Conservation (phyloP, 1,140 invertebrate species). For the Drosophila subpulchrella region DNA sequence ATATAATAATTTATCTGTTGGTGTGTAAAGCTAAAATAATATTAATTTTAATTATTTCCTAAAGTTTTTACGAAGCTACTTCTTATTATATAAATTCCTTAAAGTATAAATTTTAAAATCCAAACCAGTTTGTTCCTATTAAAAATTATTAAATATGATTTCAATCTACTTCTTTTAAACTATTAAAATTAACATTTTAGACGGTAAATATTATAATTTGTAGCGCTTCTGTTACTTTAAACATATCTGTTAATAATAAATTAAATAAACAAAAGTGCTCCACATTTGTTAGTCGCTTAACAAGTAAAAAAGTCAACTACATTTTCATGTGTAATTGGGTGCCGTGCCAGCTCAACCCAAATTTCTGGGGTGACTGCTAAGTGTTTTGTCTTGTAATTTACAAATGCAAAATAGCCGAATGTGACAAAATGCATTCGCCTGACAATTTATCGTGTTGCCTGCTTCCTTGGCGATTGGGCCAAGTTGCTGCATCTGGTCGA, state of each 20-base stretch:
- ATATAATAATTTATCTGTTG: background rate
- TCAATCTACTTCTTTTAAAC: too few relatives aligned
- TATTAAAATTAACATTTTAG: background rate
- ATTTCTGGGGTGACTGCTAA: slow-evolving; percentile 53
- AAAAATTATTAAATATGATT: too few relatives aligned
- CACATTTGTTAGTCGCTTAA: slow-evolving; percentile 16
- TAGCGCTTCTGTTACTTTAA: background rate
- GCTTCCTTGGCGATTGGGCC: slow-evolving; percentile 51
- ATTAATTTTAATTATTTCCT: background rate
- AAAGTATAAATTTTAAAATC: too few relatives aligned
- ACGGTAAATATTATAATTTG: background rate
- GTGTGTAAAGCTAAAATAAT: background rate
- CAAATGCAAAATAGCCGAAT: slow-evolving; percentile 72
- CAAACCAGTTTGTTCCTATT: too few relatives aligned
- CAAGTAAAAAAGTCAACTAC: slow-evolving; percentile 32
- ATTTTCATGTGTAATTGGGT: slow-evolving; percentile 57
- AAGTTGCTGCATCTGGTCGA: slow-evolving; percentile 9
- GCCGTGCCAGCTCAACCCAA: slow-evolving; percentile 18
- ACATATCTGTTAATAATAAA: slow-evolving; percentile 7
- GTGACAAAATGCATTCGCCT: slow-evolving; percentile 74
- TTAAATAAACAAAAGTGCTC: slow-evolving; percentile 12
- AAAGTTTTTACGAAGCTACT: too few relatives aligned
- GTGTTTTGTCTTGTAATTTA: slow-evolving; percentile 80
- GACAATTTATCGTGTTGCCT: slow-evolving; percentile 70
- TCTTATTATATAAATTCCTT: too few relatives aligned